phyloP scores from a whole-genome alignment of 2,888 invertebrate species.

The Cerastis leucographa region DNA sequence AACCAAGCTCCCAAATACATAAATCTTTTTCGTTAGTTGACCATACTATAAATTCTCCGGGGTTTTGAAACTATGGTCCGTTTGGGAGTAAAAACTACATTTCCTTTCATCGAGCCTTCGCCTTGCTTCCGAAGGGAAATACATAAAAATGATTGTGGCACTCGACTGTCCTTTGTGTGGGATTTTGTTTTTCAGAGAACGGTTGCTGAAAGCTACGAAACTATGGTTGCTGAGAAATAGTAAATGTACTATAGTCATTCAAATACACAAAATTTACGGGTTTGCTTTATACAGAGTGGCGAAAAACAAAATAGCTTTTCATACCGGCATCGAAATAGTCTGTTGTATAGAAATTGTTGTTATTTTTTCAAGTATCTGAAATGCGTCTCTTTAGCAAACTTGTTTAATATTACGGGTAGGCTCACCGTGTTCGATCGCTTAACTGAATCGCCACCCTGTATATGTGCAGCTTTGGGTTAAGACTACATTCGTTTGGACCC shows the following conservation, averaged over 20 bases:
- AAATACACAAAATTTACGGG: not conserved
- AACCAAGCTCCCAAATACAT: constrained; percentile 34
- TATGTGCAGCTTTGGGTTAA: not conserved
- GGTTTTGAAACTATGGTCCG: constrained; percentile 31
- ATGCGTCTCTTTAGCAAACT: not conserved
- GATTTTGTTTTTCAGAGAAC: not conserved
- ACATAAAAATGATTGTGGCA: constrained; percentile 24
- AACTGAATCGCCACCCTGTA: not conserved
- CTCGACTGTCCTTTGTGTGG: not conserved
- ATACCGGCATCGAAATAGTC: not conserved
- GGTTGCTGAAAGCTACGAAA: not conserved
- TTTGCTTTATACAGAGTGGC: not conserved
- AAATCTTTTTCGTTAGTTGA: constrained; percentile 47
- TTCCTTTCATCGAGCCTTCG: constrained; percentile 24
- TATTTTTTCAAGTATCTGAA: not conserved
- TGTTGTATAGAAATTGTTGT: not conserved
- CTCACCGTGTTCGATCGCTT: not conserved
- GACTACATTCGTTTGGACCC: not conserved
- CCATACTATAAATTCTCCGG: constrained; percentile 43
- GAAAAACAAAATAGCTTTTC: not conserved
- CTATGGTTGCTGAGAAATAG: not conserved
- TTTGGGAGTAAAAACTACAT: constrained; percentile 44
- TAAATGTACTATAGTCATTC: not conserved
- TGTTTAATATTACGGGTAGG: not conserved
- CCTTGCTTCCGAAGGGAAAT: constrained; percentile 19